Evolutionary conservation across 2,888 invertebrate genomes (phyloP), one percentile per base, ranked within the genome.

Genomic region (Diarsia rubi): DNA sequence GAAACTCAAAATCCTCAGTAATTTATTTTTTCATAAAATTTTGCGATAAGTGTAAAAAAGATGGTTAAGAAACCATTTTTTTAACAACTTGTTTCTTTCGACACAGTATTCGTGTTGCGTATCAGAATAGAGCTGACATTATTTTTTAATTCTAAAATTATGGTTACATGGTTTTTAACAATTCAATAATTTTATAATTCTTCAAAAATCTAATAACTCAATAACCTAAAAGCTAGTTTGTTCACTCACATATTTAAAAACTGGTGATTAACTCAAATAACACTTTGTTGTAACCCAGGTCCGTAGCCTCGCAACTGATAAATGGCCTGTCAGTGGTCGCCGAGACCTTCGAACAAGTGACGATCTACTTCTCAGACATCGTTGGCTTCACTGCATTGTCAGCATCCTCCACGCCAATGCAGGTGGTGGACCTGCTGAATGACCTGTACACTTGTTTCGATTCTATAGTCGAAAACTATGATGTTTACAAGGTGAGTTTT

Each of bases 391-490:
- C 99, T 9, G 98, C 98, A 47, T 97, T 99, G 74, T 99, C 99
- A 0, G 99, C 99, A 0, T 97, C 98, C 86, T 99, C 99, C 88
- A 99, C 99, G 12, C 99, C 99, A 0, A 97, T 99, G 94, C 98
- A 99, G 96, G 98, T 99, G 78, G 99, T 99, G 24, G 98, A 99
- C 93, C 97, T 99, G 24, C 97, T 99, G 66, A 99, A 99, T 94
- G 99, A 99, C 96, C 97, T 99, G 82, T 99, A 99, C 95, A 99
- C 99, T 31, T 98, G 99, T 90, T 99, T 99, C 94, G 99, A 99
- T 94, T 98, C 99, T 16, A 99, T 99, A 86, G 98, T 99, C 73
- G 99, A 98, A 93, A 98, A 99, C 92, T 99, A 98, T 91, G 99
- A 99, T 92, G 99, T 99, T 21, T 99, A 99, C 95, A 99, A 99